Conservation (phyloP, 2,888 invertebrate genomes). For the Tipula confusa region DNA sequence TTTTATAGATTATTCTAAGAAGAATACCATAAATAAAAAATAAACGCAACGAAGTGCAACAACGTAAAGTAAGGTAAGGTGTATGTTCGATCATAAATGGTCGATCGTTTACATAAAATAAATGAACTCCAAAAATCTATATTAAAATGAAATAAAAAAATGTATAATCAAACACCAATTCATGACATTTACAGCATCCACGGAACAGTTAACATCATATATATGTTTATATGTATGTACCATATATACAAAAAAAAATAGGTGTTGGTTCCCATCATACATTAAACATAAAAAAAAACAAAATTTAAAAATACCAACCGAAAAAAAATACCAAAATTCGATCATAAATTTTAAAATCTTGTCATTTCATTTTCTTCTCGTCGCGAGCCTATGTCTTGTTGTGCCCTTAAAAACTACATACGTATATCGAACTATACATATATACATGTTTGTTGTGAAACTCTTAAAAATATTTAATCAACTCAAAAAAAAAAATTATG, state of each 20-base stretch:
- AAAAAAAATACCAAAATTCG: background rate
- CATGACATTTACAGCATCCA: slow-evolving; percentile 12
- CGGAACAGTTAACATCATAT: background rate
- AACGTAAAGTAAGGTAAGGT: too few relatives aligned
- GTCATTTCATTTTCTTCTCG: slow-evolving; percentile 26
- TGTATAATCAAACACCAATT: slow-evolving; percentile 4
- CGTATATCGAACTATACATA: too few relatives aligned
- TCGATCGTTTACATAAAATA: too few relatives aligned
- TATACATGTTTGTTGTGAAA: background rate
- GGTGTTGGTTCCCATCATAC: slow-evolving; percentile 26
- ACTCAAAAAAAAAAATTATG: background rate
- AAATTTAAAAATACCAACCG: background rate
- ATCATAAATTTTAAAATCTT: slow-evolving; percentile 27
- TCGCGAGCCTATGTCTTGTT: background rate
- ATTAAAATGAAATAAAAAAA: slow-evolving; percentile 25
- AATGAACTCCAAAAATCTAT: background rate
- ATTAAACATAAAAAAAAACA: too few relatives aligned
- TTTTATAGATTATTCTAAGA: too few relatives aligned
- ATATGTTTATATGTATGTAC: background rate
- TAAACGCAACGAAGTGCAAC: too few relatives aligned
- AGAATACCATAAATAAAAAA: too few relatives aligned
- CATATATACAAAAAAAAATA: slow-evolving; percentile 1
- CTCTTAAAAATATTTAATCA: slow-evolving; percentile 20
- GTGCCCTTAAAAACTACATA: background rate
- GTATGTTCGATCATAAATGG: too few relatives aligned